Evolutionary conservation across 2,113 vertebrate genomes (phyloP).

Genomic region (Ciconia boyciana): DNA sequence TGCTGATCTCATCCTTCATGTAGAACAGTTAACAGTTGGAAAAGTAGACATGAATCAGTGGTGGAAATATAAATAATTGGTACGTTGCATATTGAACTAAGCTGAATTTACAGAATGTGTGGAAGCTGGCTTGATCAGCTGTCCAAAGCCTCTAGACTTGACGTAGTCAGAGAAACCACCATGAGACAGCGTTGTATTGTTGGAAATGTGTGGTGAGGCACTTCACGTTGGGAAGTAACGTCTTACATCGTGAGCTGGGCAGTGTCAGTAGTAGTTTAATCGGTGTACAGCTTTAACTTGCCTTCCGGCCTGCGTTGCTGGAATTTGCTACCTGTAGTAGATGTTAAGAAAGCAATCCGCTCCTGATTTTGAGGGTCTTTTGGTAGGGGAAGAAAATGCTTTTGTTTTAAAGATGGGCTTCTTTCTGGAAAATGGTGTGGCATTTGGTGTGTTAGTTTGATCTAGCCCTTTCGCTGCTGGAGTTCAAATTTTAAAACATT

Average conservation of each 20-base stretch:
- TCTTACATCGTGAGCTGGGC: not conserved
- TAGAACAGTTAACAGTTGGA: not conserved
- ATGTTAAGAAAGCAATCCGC: not conserved
- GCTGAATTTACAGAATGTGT: not conserved
- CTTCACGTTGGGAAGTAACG: not conserved
- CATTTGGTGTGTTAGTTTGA: not conserved
- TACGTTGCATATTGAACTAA: not conserved
- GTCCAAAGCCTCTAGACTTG: not conserved
- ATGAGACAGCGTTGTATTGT: rapidly evolving
- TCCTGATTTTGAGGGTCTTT: not conserved
- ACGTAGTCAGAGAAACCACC: not conserved
- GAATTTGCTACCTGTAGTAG: not conserved
- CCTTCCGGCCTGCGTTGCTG: not conserved
- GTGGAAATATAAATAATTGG: not conserved
- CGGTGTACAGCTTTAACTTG: not conserved
- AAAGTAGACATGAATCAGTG: not conserved
- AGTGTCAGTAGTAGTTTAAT: not conserved
- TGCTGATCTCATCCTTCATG: not conserved
- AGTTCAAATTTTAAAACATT: not conserved
- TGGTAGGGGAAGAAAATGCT: not conserved
- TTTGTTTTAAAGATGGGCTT: not conserved
- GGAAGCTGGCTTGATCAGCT: not conserved
- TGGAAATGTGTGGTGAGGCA: not conserved
- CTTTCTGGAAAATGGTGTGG: not conserved
- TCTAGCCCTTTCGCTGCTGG: not conserved